These are phyloP conservation scores for Adrianichthys oophorus DNA, from an alignment of 2,797 vertebrate species.

Conservation along the genomic window DNA sequence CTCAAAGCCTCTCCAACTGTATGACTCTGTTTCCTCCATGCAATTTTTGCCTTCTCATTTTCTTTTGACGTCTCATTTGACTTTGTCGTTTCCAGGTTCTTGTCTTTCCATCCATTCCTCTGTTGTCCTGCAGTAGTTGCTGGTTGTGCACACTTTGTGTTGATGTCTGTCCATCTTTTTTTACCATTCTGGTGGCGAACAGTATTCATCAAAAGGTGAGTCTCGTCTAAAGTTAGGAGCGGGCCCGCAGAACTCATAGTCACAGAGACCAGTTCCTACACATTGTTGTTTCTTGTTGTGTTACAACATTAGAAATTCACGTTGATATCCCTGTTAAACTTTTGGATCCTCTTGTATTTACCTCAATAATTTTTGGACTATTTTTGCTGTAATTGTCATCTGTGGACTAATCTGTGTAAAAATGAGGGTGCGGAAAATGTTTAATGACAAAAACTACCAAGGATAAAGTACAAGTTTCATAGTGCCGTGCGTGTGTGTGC, in stretches of 20 bases:
- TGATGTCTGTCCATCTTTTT: slow-evolving; percentile 36
- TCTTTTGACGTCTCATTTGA: slow-evolving; percentile 5
- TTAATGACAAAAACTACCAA: neutral
- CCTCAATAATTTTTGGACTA: no score
- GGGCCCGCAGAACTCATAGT: slow-evolving; percentile 18
- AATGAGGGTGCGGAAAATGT: slow-evolving; percentile 5
- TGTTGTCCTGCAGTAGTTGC: slow-evolving; percentile 14
- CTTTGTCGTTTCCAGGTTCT: slow-evolving; percentile 8
- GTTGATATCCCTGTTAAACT: no score
- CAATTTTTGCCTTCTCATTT: neutral
- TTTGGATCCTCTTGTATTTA: no score
- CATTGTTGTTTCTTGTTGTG: no score
- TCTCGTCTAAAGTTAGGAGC: slow-evolving; percentile 51
- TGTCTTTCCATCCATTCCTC: slow-evolving; percentile 6
- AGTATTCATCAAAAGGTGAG: slow-evolving; percentile 62
- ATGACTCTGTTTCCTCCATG: slow-evolving; percentile 18
- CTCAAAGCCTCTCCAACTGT: slow-evolving; percentile 5
- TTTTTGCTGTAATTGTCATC: no score
- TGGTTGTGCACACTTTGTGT: slow-evolving; percentile 26
- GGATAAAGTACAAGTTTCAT: no score
- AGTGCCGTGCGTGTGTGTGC: neutral
- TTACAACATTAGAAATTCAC: no score
- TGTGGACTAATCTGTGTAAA: neutral
- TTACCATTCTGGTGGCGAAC: slow-evolving; percentile 16
- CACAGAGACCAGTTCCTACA: neutral